Conservation (phyloP, 2,888 invertebrate genomes). For the Drosophila meridiana region DNA sequence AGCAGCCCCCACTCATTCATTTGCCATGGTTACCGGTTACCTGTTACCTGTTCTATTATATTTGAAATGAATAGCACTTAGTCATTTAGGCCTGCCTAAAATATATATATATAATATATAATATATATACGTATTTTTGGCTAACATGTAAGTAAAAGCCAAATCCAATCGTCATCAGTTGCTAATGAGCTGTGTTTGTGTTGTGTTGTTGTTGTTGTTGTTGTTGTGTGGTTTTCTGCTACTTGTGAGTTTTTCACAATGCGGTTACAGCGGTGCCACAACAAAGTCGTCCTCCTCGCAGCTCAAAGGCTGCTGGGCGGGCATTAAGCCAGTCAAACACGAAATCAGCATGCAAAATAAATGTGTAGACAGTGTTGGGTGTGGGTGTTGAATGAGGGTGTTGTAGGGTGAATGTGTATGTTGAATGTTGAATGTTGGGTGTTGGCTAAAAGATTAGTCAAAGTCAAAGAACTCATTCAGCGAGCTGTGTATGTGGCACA, state of each 20-base stretch:
- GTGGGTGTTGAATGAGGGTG: slow-evolving; percentile 8
- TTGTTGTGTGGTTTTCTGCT: slow-evolving; percentile 19
- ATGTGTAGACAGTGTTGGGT: slow-evolving; percentile 7
- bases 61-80: neutral
- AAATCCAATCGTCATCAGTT: slow-evolving; percentile 4
- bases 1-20: neutral
- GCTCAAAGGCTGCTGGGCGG: slow-evolving; percentile 10
- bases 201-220: neutral
- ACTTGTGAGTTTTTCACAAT: slow-evolving; percentile 28
- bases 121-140: neutral
- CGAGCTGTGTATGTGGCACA: slow-evolving; percentile 37
- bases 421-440: slow-evolving; percentile 4
- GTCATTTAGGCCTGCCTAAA: neutral
- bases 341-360: slow-evolving; percentile 12
- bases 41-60: neutral
- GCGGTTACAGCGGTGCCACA: slow-evolving; percentile 46
- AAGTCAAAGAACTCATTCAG: slow-evolving; percentile 39
- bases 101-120: neutral
- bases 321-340: slow-evolving; percentile 26
- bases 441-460: slow-evolving; percentile 46
- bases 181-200: slow-evolving; percentile 29
- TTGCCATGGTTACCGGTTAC: neutral
- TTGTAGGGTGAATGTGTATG: no score
- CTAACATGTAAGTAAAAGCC: neutral
- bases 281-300: slow-evolving; percentile 36